phyloP scores from a whole-genome alignment of 2,888 invertebrate genomes.

The Leucania comma region DNA sequence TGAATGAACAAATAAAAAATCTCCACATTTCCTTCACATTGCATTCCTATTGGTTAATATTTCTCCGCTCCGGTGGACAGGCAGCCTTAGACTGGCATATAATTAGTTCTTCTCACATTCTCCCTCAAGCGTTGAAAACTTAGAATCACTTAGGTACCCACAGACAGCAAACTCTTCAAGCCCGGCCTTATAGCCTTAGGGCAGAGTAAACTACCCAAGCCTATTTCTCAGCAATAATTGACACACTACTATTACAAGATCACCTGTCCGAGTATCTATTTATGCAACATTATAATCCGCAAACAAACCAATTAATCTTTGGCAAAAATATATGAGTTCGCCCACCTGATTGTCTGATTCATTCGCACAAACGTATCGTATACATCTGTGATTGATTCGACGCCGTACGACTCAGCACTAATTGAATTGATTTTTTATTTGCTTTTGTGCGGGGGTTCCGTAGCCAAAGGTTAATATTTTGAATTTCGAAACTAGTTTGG shows the following conservation, averaged over 20 bases:
- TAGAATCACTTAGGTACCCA: not conserved
- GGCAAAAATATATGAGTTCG: constrained; percentile 24
- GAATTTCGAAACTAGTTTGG: not conserved
- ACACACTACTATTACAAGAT: constrained; percentile 26
- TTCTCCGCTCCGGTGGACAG: too few species aligned
- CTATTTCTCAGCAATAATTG: constrained; percentile 40
- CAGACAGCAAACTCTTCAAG: not conserved
- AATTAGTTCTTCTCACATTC: not conserved
- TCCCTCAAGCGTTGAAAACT: not conserved
- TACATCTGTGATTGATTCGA: constrained; percentile 54
- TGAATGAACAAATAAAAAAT: too few species aligned
- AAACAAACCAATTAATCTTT: constrained; percentile 53
- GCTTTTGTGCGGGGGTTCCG: constrained; percentile 32
- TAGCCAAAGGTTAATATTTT: not conserved
- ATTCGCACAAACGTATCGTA: constrained; percentile 47
- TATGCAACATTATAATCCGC: constrained; percentile 44
- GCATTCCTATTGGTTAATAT: too few species aligned
- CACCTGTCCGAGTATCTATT: constrained; percentile 27
- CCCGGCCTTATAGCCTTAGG: constrained; percentile 3
- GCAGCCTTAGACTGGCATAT: not conserved
- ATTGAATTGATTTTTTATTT: constrained; percentile 46
- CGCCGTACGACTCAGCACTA: constrained; percentile 39
- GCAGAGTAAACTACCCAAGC: not conserved
- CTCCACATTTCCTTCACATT: too few species aligned
- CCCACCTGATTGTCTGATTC: constrained; percentile 42